phyloP scores from a whole-genome alignment of 2,888 invertebrate genomes.

The Drosophila ezoana region DNA sequence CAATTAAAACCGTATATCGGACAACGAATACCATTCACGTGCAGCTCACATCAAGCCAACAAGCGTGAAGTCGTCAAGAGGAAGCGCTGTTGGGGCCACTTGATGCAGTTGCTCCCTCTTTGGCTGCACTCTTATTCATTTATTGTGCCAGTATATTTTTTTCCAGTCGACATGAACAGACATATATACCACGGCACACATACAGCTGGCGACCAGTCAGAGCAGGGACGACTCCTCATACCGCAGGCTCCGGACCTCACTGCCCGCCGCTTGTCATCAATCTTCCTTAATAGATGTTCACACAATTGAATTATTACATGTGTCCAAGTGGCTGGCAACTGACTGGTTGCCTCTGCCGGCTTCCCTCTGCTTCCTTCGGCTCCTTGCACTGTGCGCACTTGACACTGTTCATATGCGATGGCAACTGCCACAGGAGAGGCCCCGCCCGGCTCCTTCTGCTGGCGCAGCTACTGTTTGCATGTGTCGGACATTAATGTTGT shows the following conservation, averaged over 20 bases:
- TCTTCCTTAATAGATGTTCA: constrained; percentile 83
- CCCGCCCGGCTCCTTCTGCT: constrained; percentile 1
- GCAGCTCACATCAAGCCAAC: constrained; percentile 28
- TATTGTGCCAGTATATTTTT: constrained; percentile 37
- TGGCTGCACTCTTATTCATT: constrained; percentile 58
- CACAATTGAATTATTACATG: constrained; percentile 83
- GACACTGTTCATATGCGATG: constrained; percentile 61
- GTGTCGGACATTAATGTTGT: constrained; percentile 67
- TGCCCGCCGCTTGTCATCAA: constrained; percentile 75
- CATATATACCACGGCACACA: constrained; percentile 3
- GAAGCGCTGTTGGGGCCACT: constrained; percentile 38
- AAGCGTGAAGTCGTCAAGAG: constrained; percentile 45
- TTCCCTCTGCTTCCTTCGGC: constrained; percentile 1
- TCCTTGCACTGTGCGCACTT: constrained; percentile 41
- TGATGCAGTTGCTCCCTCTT: constrained; percentile 40
- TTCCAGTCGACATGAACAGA: constrained; percentile 10
- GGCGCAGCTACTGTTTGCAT: constrained; percentile 55
- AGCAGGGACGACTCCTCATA: constrained; percentile 13
- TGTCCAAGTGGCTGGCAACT: constrained; percentile 78
- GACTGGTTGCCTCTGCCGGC: constrained; percentile 45
- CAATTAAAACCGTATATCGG: constrained; percentile 19
- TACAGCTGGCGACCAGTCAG: constrained; percentile 15
- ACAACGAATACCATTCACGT: constrained; percentile 10
- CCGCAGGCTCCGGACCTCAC: constrained; percentile 23
- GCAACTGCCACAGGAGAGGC: constrained; percentile 14